phyloP scores from a whole-genome alignment of 2,113 vertebrate species.

The Paedocypris sp. region DNA sequence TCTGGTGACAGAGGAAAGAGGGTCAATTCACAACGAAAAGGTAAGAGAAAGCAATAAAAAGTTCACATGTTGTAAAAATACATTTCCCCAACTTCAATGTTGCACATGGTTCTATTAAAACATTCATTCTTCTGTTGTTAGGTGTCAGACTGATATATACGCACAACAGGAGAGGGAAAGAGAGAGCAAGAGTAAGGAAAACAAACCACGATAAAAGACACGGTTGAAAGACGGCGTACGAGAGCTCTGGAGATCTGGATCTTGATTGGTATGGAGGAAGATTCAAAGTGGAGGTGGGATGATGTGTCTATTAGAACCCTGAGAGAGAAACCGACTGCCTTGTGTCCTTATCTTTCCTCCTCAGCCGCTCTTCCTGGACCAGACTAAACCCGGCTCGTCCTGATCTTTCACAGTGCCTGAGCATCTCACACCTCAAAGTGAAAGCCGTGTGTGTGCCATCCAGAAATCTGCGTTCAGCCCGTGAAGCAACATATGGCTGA shows the following conservation, averaged over 20 bases:
- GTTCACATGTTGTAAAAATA: slow-evolving; percentile 73
- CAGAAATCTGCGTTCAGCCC: not conserved
- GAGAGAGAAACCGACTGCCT: slow-evolving; percentile 64
- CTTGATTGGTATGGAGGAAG: slow-evolving; percentile 23
- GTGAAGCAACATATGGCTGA: slow-evolving; percentile 12
- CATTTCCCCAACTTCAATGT: slow-evolving; percentile 66
- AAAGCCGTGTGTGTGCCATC: slow-evolving; percentile 16
- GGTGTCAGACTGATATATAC: slow-evolving; percentile 56
- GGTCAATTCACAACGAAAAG: slow-evolving; percentile 57
- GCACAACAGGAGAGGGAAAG: not conserved
- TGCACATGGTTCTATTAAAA: slow-evolving; percentile 56
- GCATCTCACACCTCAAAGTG: slow-evolving; percentile 16
- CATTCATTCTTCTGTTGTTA: slow-evolving; percentile 59
- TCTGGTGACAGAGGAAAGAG: slow-evolving; percentile 52
- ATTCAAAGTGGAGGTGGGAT: slow-evolving; percentile 46
- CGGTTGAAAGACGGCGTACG: slow-evolving; percentile 41
- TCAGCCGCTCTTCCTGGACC: not conserved
- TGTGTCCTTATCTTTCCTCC: slow-evolving; percentile 38
- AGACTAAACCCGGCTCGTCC: not conserved
- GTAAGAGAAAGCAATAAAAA: slow-evolving; percentile 44
- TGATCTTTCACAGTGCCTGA: slow-evolving; percentile 8
- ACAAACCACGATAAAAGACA: not conserved
- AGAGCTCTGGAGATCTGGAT: slow-evolving; percentile 37
- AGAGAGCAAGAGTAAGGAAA: not conserved
- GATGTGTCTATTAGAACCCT: slow-evolving; percentile 58